A percentile compares a stretch with the other conserved stretches of the same genome.
Conservation (phyloP, 1,140 invertebrate species). For the Lepidurus couesii region DNA sequence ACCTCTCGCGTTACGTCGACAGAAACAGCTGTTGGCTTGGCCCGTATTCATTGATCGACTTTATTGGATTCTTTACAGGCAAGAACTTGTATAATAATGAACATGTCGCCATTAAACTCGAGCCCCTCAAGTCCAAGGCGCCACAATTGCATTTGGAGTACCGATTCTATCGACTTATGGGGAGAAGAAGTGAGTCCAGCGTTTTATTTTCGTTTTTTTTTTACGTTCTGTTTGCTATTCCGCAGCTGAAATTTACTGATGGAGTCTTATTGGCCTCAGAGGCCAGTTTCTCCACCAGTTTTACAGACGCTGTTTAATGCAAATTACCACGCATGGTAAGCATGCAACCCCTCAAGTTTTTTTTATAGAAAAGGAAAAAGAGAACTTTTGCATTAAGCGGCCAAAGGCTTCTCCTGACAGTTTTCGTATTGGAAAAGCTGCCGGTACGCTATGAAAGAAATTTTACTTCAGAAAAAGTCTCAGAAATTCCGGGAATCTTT, state of each 20-base stretch:
- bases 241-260: neutral
- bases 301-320: too few species aligned
- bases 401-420: too few species aligned
- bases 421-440: too few species aligned
- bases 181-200: slow-evolving; percentile 50
- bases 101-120: slow-evolving; percentile 99
- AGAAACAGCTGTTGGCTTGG: too few species aligned
- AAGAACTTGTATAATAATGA: slow-evolving; percentile 99
- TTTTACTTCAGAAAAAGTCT: too few species aligned
- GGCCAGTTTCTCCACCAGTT: too few species aligned
- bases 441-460: too few species aligned
- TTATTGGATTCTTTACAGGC: slow-evolving; percentile 62
- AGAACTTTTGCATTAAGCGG: too few species aligned
- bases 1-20: neutral
- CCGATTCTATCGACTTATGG: slow-evolving; percentile 99
- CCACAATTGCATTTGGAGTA: slow-evolving; percentile 99
- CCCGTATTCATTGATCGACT: slow-evolving; percentile 25
- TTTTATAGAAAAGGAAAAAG: too few species aligned
- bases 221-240: neutral
- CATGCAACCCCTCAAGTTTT: too few species aligned
- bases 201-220: slow-evolving; percentile 14
- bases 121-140: slow-evolving; percentile 99
- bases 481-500: too few species aligned
- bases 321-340: too few species aligned
- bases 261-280: neutral